Percentiles rank a stretch among this genome's conserved stretches.
Evolutionary conservation across 2,113 vertebrate genomes (phyloP).

Genomic region (Vidua macroura): DNA sequence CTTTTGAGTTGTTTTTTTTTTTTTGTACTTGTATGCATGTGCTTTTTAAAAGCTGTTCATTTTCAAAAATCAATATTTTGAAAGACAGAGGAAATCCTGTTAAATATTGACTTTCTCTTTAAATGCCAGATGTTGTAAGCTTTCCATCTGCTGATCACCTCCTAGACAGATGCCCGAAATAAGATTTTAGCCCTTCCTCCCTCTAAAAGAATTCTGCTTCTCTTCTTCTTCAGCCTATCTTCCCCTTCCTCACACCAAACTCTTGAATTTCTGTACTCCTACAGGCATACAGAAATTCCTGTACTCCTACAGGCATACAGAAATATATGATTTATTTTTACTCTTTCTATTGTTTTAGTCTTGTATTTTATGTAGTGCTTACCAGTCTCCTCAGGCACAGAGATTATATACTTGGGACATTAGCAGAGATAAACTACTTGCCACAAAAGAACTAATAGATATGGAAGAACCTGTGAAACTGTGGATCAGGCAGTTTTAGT

Average conservation of each 20-base stretch:
- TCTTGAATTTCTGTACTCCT: not conserved
- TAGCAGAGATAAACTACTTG: not conserved
- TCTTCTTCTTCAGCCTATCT: not conserved
- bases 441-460: not conserved
- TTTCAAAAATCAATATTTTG: constrained; percentile 60
- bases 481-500: not conserved
- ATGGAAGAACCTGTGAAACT: not conserved
- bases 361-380: not conserved
- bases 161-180: constrained; percentile 18
- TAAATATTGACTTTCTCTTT: constrained; percentile 62
- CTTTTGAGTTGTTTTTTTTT: not conserved
- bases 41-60: not conserved
- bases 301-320: not conserved
- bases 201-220: not conserved
- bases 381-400: not conserved
- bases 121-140: constrained; percentile 49
- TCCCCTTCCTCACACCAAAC: not conserved
- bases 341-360: not conserved
- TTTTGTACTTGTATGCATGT: not conserved
- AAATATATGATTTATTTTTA: not conserved
- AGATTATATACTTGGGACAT: not conserved
- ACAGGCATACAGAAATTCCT: not conserved
- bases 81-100: constrained; percentile 41
- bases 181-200: not conserved
- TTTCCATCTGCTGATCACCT: constrained; percentile 38